These are phyloP conservation scores for Hydropsyche betteni DNA, from an alignment of 2,888 invertebrate species.

Conservation along the genomic window DNA sequence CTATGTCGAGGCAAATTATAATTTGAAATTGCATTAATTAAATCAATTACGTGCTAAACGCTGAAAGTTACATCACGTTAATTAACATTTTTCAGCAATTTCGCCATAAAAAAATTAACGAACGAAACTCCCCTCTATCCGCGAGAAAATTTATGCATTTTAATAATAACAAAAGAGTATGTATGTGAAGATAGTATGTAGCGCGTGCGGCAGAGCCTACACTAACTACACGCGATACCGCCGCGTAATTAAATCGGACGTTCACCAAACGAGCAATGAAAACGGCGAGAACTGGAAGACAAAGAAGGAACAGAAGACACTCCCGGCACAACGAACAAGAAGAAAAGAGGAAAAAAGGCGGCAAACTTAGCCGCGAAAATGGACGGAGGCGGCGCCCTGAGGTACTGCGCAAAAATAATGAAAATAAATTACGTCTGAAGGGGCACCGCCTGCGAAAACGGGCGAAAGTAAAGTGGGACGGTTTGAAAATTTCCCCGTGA, in stretches of 20 bases:
- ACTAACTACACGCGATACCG: slow-evolving; percentile 17
- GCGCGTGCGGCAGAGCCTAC: not conserved
- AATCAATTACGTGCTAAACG: no score
- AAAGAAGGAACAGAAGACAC: not conserved
- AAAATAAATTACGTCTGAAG: slow-evolving; percentile 33
- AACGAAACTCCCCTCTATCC: no score
- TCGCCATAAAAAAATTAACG: not conserved
- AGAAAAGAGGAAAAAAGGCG: slow-evolving; percentile 11
- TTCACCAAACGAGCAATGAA: slow-evolving; percentile 14
- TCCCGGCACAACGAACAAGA: no score
- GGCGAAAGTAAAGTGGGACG: slow-evolving; percentile 6
- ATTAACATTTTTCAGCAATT: not conserved
- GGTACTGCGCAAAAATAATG: slow-evolving; percentile 34
- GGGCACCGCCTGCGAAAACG: not conserved
- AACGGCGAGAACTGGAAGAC: not conserved
- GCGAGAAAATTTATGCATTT: slow-evolving; percentile 15
- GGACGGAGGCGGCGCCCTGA: slow-evolving; percentile 7
- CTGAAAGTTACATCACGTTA: no score
- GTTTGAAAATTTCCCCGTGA: slow-evolving; percentile 39
- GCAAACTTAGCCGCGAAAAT: slow-evolving; percentile 20
- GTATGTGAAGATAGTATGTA: not conserved
- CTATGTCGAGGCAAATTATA: no score
- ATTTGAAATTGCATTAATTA: no score
- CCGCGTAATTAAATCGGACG: slow-evolving; percentile 22
- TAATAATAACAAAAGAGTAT: not conserved